Percentiles rank a stretch among this genome's conserved stretches.
Evolutionary conservation across 2,797 vertebrate species (phyloP).

Genomic region (Gambusia yucatana): DNA sequence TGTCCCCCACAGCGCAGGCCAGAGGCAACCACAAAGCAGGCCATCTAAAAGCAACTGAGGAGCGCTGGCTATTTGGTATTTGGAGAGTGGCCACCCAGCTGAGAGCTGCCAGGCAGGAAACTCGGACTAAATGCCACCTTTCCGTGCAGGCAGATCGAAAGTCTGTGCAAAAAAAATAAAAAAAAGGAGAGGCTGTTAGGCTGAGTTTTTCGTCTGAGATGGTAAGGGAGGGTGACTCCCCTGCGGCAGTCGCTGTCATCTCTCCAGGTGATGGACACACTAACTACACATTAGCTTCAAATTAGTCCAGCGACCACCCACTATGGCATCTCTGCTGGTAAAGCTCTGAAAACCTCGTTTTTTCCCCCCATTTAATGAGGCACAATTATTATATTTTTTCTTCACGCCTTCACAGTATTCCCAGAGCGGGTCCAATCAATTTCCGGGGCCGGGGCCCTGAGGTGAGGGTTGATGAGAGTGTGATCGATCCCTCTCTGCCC

Average conservation of each 20-base stretch:
- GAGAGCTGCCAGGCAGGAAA: slow-evolving; percentile 81
- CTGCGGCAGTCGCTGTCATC: slow-evolving; percentile 76
- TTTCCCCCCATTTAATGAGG: slow-evolving; percentile 73
- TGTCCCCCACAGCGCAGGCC: slow-evolving; percentile 67
- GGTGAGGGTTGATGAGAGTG: slow-evolving; percentile 78
- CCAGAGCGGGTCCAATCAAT: slow-evolving; percentile 81
- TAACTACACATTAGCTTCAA: slow-evolving; percentile 74
- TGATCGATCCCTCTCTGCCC: slow-evolving; percentile 78
- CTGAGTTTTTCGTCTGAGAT: slow-evolving; percentile 69
- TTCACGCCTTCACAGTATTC: slow-evolving; percentile 74
- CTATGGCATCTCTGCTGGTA: slow-evolving; percentile 68
- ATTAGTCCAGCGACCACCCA: slow-evolving; percentile 65
- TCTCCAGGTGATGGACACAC: slow-evolving; percentile 70
- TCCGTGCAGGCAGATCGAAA: slow-evolving; percentile 74
- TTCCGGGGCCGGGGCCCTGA: slow-evolving; percentile 71
- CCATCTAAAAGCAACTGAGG: slow-evolving; percentile 68
- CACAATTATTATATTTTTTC: slow-evolving; percentile 42
- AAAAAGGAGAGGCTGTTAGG: slow-evolving; percentile 67
- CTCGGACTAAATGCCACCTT: slow-evolving; percentile 85
- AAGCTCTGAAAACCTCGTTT: slow-evolving; percentile 64
- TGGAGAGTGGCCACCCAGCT: slow-evolving; percentile 76
- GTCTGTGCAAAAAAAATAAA: slow-evolving; percentile 39
- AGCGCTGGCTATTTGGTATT: slow-evolving; percentile 81
- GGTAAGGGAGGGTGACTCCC: slow-evolving; percentile 62
- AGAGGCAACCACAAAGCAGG: slow-evolving; percentile 71